Conservation (phyloP, 2,113 vertebrate genomes). For the zebrafish (Danio rerio) region GRCz12tu NC_133187.1:19185501-19186000, state of each 20-base stretch:
- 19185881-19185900: conserved; percentile 41
- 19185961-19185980: not conserved
- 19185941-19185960: conserved; percentile 31
- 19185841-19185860: conserved; percentile 37
- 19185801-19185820: not conserved
- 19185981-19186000: conserved; percentile 46
- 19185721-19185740: too few relatives aligned
- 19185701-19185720: too few relatives aligned
- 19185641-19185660: too few relatives aligned
- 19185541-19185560: not conserved
- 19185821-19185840: not conserved
- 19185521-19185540: conserved; percentile 9
- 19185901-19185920: conserved; percentile 8
- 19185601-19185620: too few relatives aligned
- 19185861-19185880: conserved; percentile 49
- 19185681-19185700: too few relatives aligned
- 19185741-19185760: too few relatives aligned
- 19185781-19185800: too few relatives aligned
- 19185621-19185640: too few relatives aligned
- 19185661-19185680: too few relatives aligned
- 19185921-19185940: conserved; percentile 44
- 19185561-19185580: not conserved
- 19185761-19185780: too few relatives aligned
- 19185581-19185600: too few relatives aligned
- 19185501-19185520: not conserved